Base-by-base conservation (phyloP, 1,140 invertebrate genomes). In the Magallana gigas region DNA sequence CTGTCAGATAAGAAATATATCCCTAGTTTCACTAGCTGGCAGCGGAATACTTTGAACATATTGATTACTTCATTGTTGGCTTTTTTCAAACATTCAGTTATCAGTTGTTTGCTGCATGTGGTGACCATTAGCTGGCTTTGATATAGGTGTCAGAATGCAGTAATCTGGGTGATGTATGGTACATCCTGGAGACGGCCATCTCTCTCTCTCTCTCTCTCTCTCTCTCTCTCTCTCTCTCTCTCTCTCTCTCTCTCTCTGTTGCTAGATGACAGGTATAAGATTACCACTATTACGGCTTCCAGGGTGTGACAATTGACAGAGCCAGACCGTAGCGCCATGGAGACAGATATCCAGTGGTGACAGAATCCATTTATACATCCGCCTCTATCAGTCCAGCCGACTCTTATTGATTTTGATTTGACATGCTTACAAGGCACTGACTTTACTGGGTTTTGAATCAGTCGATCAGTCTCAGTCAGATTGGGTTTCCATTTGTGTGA, bases 401-500 rank as follows among this genome's bases (percentile, higher is more conserved):
- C 57, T 8, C 57, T n/a, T 83, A 57, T 83, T 83, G 56, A 57
- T 83, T 58, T 83, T 58, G 36, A 59, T 81, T 81, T 81, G 14
- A 29, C 36, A 58, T 23, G n/a, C 82, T 58, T 48, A n/a, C 82
- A 56, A 83, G 48, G 48, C 57, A 57, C 82, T 59, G 36, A 5
- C 57, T 12, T 18, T 59, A 18, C 23, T 9, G 80, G 36, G 36
- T 83, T 57, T 83, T 23, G 48, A 57, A n/a, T n/a, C 2, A 29
- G 68, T 8, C 68, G 36, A 48, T 2, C 36, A 48, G 36, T 48
- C 36, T 48, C 36, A 4, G 36, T 23, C 23, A 5, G 36, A 48
- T 48, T 48, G 36, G 36, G 36, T 48, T 48, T 48, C 36, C 36
- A 48, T 48, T 48, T 48, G 36, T 48, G 36, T 48, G 36, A 48